phyloP scores from a whole-genome alignment of 1,140 invertebrate genomes.

The Globodera ellingtonae region DNA sequence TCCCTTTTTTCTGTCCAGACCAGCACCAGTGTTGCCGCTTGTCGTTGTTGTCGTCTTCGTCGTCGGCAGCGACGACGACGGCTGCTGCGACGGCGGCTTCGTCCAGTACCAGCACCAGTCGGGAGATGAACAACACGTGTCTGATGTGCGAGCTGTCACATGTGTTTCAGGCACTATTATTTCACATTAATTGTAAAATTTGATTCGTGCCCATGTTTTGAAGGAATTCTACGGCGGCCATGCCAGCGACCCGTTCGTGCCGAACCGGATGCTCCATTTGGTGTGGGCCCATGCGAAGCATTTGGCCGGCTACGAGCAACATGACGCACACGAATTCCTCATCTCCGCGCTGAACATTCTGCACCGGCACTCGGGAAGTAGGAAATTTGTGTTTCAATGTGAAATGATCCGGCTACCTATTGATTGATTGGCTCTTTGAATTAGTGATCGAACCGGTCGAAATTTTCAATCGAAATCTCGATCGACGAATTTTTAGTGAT shows the following conservation, averaged over 20 bases:
- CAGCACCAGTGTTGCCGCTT: constrained; percentile 77
- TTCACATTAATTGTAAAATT: not conserved
- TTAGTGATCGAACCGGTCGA: no score
- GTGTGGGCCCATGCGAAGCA: constrained; percentile 90
- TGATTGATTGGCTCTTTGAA: constrained; percentile 3
- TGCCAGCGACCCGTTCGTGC: constrained; percentile 71
- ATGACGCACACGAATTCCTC: constrained; percentile 98
- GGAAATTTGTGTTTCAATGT: not conserved
- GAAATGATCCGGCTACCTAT: not conserved
- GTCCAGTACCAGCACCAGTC: constrained; percentile 49
- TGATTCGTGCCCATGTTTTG: constrained; percentile 15
- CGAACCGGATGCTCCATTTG: constrained; percentile 74
- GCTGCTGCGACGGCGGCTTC: not conserved
- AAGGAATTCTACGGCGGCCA: constrained; percentile 50
- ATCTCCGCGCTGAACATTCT: constrained; percentile 89
- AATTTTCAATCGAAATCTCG: no score
- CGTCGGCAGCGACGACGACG: no score
- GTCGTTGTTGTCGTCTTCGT: constrained; percentile 18
- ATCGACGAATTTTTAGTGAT: no score
- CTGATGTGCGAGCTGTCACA: constrained; percentile 88
- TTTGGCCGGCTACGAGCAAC: constrained; percentile 89
- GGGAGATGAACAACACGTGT: constrained; percentile 72
- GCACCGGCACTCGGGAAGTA: constrained; percentile 77
- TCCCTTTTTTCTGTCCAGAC: constrained; percentile 68
- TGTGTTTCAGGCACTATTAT: constrained; percentile 67